Percentiles rank a stretch among this genome's conserved stretches.
These are phyloP conservation scores for Hecatera dysodea DNA, from an alignment of 2,888 invertebrate genomes.

Conservation along the genomic window DNA sequence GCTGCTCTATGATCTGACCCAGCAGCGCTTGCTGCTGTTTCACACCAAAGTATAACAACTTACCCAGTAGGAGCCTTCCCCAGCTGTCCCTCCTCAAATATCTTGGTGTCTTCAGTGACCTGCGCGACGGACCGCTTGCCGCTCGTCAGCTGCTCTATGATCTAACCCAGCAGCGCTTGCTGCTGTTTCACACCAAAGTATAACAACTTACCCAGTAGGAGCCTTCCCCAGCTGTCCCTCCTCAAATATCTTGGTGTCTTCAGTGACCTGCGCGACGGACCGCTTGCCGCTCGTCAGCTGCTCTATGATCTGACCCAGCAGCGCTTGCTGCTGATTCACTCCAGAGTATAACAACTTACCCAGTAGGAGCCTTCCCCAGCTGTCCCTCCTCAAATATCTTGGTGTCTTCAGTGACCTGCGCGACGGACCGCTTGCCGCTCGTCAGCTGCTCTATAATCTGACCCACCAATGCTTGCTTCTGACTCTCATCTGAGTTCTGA, in stretches of 20 bases:
- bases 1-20: constrained; percentile 69
- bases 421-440: constrained; percentile 93
- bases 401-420: constrained; percentile 95
- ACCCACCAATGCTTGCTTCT: constrained; percentile 93
- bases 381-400: constrained; percentile 97
- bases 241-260: constrained; percentile 96
- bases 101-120: constrained; percentile 95
- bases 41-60: no score
- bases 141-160: constrained; percentile 95
- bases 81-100: constrained; percentile 97
- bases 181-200: constrained; percentile 81
- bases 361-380: constrained; percentile 96
- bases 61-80: constrained; percentile 96
- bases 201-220: constrained; percentile 94
- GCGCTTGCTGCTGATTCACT: constrained; percentile 72
- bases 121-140: constrained; percentile 94
- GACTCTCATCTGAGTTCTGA: constrained; percentile 94
- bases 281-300: constrained; percentile 95
- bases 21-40: constrained; percentile 85
- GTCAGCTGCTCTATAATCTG: constrained; percentile 96
- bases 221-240: constrained; percentile 96
- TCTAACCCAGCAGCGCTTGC: constrained; percentile 93
- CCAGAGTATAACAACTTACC: constrained; percentile 87
- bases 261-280: constrained; percentile 93
- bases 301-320: constrained; percentile 95